Percentiles rank a stretch among this genome's conserved stretches.
These are phyloP conservation scores for Eupithecia dodoneata DNA, from an alignment of 2,888 invertebrate genomes.

Conservation along the genomic window DNA sequence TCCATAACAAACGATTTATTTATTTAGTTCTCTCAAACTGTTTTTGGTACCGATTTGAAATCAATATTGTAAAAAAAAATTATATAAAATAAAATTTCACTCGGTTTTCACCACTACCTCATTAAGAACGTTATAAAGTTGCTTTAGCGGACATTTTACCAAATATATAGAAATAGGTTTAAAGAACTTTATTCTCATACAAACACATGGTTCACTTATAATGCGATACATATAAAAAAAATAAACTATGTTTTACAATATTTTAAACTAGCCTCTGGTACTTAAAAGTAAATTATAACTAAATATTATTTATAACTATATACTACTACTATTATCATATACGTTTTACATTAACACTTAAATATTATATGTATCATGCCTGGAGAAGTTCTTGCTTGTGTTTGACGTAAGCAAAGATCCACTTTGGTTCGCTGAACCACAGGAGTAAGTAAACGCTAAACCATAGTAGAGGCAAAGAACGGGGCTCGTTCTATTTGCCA, in stretches of 20 bases:
- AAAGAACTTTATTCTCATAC: too few species aligned
- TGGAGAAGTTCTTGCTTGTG: neutral
- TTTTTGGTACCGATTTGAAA: neutral
- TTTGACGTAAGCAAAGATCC: neutral
- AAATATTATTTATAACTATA: too few species aligned
- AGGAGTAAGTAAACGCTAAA: neutral
- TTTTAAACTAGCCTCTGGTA: too few species aligned
- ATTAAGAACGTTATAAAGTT: neutral
- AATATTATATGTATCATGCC: neutral
- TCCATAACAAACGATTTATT: too few species aligned
- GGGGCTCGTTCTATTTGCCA: conserved; percentile 27
- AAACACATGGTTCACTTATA: too few species aligned
- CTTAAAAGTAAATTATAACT: too few species aligned
- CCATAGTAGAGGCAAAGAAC: conserved; percentile 1
- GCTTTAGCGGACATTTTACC: neutral
- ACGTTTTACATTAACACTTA: too few species aligned
- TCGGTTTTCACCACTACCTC: neutral
- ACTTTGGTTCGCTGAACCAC: neutral
- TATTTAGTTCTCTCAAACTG: neutral
- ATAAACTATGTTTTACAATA: too few species aligned
- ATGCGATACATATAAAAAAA: too few species aligned
- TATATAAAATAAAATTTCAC: too few species aligned
- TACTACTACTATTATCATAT: too few species aligned
- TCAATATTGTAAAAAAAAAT: neutral
- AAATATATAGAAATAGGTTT: too few species aligned